Evolutionary conservation across 2,888 invertebrate species (phyloP).

Genomic region (Lobophora halterata): DNA sequence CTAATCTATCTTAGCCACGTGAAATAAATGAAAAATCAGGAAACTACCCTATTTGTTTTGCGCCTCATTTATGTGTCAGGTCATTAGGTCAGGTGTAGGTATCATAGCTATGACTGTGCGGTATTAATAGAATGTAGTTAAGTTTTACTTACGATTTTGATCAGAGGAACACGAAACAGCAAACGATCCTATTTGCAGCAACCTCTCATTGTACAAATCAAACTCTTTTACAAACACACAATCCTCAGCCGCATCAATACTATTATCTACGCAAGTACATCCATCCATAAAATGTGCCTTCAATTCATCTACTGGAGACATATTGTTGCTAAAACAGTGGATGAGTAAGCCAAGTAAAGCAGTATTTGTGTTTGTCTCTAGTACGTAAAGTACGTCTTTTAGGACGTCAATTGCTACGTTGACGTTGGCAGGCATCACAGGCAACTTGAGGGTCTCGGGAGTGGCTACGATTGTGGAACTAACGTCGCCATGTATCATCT

Average conservation of each 20-base stretch:
- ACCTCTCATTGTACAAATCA: constrained; percentile 84
- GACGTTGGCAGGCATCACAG: constrained; percentile 66
- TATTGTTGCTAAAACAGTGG: constrained; percentile 57
- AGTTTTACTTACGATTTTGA: constrained; percentile 55
- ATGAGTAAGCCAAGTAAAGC: constrained; percentile 81
- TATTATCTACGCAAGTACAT: constrained; percentile 46
- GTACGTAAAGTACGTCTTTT: constrained; percentile 81
- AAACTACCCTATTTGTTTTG: too few species aligned
- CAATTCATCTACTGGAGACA: constrained; percentile 53
- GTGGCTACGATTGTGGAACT: constrained; percentile 71
- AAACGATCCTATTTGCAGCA: constrained; percentile 85
- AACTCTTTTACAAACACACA: constrained; percentile 80
- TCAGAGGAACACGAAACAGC: constrained; percentile 82
- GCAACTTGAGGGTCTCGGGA: constrained; percentile 54
- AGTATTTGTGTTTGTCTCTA: constrained; percentile 84
- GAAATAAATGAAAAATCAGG: neutral
- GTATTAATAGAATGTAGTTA: neutral
- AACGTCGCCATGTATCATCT: constrained; percentile 61
- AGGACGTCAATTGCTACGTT: constrained; percentile 81
- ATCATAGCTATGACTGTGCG: too few species aligned
- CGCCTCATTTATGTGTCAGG: too few species aligned
- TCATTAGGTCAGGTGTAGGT: too few species aligned
- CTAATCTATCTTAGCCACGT: too few species aligned
- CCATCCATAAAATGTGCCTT: constrained; percentile 50
- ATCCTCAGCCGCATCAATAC: constrained; percentile 58